Conservation (phyloP, 1,140 invertebrate genomes). For the Metaphire vulgaris region DNA sequence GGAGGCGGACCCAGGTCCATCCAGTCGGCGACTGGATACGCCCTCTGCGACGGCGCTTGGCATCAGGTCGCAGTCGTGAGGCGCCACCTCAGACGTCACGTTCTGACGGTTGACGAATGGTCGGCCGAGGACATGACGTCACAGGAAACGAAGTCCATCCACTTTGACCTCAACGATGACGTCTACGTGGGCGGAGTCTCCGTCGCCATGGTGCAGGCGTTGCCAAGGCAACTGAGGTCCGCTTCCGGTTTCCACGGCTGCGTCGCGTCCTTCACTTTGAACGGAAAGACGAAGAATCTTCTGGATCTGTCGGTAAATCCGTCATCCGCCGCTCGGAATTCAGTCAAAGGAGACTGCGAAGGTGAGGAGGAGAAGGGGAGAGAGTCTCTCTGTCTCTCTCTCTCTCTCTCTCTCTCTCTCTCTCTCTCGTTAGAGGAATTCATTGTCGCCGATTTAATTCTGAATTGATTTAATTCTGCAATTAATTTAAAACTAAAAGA, state of each 20-base stretch:
- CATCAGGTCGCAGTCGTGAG: neutral
- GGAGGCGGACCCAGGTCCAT: constrained; percentile 38
- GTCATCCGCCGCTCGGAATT: too few species aligned
- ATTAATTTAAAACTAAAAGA: too few species aligned
- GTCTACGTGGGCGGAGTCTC: neutral
- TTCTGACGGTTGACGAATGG: neutral
- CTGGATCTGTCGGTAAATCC: too few species aligned
- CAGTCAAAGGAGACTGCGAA: too few species aligned
- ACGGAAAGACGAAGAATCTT: neutral
- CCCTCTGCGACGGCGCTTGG: neutral
- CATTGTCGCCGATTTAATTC: too few species aligned
- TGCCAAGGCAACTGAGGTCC: constrained; percentile 9
- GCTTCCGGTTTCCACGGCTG: constrained; percentile 7
- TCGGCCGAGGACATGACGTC: neutral
- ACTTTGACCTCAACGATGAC: constrained; percentile 17
- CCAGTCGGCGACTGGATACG: neutral
- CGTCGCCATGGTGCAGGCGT: neutral
- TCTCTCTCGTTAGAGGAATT: too few species aligned
- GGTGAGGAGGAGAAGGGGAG: too few species aligned
- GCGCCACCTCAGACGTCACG: neutral
- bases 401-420: too few species aligned
- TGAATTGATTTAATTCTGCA: too few species aligned
- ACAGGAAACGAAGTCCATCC: neutral
- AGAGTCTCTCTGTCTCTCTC: too few species aligned
- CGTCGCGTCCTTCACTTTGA: neutral